These are phyloP conservation scores for Tragelaphus strepsiceros DNA, from an alignment of 2,113 vertebrate genomes.

Conservation along the genomic window DNA sequence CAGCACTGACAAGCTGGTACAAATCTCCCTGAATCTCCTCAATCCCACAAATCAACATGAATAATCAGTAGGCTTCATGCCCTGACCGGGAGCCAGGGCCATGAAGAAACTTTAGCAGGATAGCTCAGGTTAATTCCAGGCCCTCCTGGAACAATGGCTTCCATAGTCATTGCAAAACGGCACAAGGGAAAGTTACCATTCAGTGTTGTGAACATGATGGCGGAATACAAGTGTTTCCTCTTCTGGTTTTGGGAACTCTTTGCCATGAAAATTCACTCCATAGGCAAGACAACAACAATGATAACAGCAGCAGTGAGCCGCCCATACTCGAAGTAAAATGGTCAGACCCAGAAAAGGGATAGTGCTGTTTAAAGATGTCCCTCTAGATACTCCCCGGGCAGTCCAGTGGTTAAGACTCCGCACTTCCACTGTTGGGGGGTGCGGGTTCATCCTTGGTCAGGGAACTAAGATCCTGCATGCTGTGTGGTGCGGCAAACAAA, in stretches of 20 bases:
- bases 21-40: background rate
- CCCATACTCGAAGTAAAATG: background rate
- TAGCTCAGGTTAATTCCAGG: background rate
- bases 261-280: background rate
- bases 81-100: background rate
- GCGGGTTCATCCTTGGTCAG: background rate
- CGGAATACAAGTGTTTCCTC: background rate
- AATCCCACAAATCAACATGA: background rate
- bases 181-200: background rate
- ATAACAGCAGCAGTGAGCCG: background rate
- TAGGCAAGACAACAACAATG: background rate
- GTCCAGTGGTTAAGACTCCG: background rate
- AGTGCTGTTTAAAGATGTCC: background rate
- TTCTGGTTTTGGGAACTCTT: background rate
- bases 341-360: background rate
- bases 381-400: background rate
- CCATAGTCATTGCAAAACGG: background rate
- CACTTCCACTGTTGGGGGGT: background rate
- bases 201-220: background rate
- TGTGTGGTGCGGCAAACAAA: accelerated
- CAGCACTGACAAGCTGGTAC: background rate
- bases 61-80: background rate
- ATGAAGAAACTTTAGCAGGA: background rate
- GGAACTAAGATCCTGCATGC: background rate
- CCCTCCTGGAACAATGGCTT: background rate